Base-by-base conservation (phyloP, 2,113 vertebrate genomes). In the Steatornis caripensis region DNA sequence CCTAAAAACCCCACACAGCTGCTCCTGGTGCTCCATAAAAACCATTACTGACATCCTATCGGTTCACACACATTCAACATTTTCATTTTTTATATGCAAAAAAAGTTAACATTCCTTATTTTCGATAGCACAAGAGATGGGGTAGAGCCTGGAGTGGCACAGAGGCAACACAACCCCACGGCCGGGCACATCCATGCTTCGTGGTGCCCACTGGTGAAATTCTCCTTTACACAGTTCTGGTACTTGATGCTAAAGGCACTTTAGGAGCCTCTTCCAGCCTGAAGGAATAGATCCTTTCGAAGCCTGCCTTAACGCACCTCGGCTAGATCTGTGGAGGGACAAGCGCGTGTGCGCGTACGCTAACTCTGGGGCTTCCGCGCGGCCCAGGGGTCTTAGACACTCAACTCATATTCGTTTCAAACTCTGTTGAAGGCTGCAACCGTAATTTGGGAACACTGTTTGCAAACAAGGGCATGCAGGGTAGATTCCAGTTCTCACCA, bases 321-420 rank as follows among this genome's bases (percentile, higher is more conserved):
- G 8, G 30, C 23, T 11, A 13, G 45, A 10, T 3, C 45, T 4
- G 20, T 4, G 77, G 37, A 43, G 81, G 58, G 20, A 3, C 6
- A 3, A 17, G 30, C 0, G 36, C 6, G 43, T 2, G 29, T 18
- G 27, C 36, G 2, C 43, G 2, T 3, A 12, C 4, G 2, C 15
- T 6, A 9, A 0, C 16, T 14, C 49, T 3, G 55, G 46, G 41
- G 53, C 41, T 30, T 8, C 75, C 6, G 9, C 0, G 0, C 3
- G 48, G 43, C 57, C 65, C 87, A 10, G 49, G 48, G 84, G 72
- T 11, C 26, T 13, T 21, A 34, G 36, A 51, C 49, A 12, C 84
- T 41, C 87, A 15, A 2, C 11, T 10, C 43, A 3, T 4, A 4
- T 2, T 9, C 6, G 0, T 45, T n/a, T 27, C 37, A 24, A 2